These are phyloP conservation scores for Brachionus calyciflorus DNA, from an alignment of 1,140 invertebrate species.

Conservation along the genomic window DNA sequence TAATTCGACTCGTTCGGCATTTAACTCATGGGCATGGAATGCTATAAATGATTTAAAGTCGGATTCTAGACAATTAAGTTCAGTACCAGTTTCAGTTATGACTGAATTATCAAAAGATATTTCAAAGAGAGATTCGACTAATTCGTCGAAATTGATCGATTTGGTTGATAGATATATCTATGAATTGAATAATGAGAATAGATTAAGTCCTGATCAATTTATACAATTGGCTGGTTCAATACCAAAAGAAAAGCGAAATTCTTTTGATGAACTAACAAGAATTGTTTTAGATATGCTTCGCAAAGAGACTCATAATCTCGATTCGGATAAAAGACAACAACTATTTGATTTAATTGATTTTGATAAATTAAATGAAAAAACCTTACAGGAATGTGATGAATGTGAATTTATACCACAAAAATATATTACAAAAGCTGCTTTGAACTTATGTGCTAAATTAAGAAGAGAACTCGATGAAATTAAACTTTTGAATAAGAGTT, in stretches of 20 bases:
- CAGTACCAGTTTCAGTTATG: constrained; percentile 20
- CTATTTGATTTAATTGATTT: constrained; percentile 54
- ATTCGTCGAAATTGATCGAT: constrained; percentile 1
- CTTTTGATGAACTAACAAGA: constrained; percentile 53
- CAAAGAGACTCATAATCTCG: constrained; percentile 52
- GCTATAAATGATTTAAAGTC: constrained; percentile 10
- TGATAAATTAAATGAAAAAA: constrained; percentile 52
- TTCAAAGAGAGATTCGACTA: not conserved
- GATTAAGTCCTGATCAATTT: constrained; percentile 55
- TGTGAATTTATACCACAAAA: constrained; percentile 51
- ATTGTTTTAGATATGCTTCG: constrained; percentile 53
- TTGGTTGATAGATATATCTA: constrained; percentile 9
- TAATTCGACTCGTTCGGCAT: not conserved
- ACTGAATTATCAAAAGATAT: constrained; percentile 8
- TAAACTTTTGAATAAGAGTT: not conserved
- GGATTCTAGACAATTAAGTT: not conserved
- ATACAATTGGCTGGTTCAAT: constrained; percentile 52
- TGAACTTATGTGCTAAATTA: constrained; percentile 52
- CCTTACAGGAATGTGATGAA: constrained; percentile 47
- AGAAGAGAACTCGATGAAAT: constrained; percentile 38
- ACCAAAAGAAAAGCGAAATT: constrained; percentile 51
- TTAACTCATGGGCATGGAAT: constrained; percentile 34
- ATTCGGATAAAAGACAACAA: constrained; percentile 50
- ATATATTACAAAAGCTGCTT: constrained; percentile 53
- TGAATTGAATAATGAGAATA: constrained; percentile 47